Base-by-base conservation (phyloP, 2,797 vertebrate species). In the Epinephelus malabaricus region DNA sequence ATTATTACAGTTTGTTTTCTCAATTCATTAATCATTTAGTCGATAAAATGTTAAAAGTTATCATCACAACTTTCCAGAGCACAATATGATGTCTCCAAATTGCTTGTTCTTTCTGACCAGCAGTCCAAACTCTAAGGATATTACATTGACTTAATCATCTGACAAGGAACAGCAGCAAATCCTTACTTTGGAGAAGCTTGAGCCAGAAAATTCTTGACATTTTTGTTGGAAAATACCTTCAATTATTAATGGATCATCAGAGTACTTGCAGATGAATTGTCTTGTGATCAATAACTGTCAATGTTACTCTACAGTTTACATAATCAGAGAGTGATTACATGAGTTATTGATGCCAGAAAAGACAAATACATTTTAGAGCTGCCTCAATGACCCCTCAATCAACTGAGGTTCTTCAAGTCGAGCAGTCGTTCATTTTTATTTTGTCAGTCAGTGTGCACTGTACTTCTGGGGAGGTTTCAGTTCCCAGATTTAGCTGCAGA, bases 301-400 rank as follows among this genome's bases (percentile, higher is more conserved):
- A 3, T 19, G 21, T 55, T 21, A 27, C 13, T 46, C 11, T 46
- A 46, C 17, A 34, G 11, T 50, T 61, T 15, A 43, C 56, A 51
- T 64, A 30, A 5, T 55, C 2, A 1, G 5, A 55, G 21, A 25
- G 1, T 17, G 8, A 47, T 50, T 23, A 3, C 0, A 34, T 34
- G 47, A 69, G 23, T 71, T 62, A 49, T 54, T 51, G 27, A 13
- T 38, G 40, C 55, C 45, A 12, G n/a, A 49, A n/a, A 34, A 59
- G 49, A 12, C 10, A 3, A 34, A 34, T 34, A 34, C 7, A 34
- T 1, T 34, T 34, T 34, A 34, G 34, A 34, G 34, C 34, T 8
- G 7, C 34, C 34, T 34, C 34, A 8, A 7, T 8, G 34, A 34
- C 34, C 34, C 7, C 34, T 34, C 7, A 8, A 8, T 34, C 34